Evolutionary conservation across 2,113 vertebrate genomes (phyloP), one percentile per base, ranked within the genome.

Genomic region (Tautogolabrus adspersus): DNA sequence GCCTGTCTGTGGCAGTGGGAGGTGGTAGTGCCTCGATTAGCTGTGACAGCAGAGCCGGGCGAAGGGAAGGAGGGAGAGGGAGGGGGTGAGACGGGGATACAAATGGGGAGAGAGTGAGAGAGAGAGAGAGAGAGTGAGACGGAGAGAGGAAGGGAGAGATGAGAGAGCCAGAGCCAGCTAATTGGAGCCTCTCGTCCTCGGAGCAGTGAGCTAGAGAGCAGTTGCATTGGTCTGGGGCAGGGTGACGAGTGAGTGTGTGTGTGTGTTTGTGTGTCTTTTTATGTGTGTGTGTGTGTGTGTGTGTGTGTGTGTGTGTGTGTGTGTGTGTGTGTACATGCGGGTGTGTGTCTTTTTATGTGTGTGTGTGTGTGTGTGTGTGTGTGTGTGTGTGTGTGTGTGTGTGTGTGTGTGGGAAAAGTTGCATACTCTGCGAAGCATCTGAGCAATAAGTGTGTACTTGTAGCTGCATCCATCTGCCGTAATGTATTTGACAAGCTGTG

Each of bases 171-270:
- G 77, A 54, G 58, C 54, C 38, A 38, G 87, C 91, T 95, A 95
- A 95, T 95, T 94, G 92, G 92, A 91, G 88, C 72, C 84, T 75
- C 89, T 87, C 91, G 69, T 88, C 90, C 91, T 92, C 74, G 21
- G 76, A 87, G 91, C 82, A 88, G 77, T 82, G 84, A 80, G 89
- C 74, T 75, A 64, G 77, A 82, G 65, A 84, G 82, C 58, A 34
- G 83, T 82, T 69, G n/a, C 72, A 84, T 64, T 76, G 67, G 75
- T 79, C 79, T 2, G 22, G 66, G 82, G 69, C 73, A 81, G 44
- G 18, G 73, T 69, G 75, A 75, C 49, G 7, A 46, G 22, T 23
- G 57, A 52, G 6, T 69, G 72, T 63, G 49, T 71, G 66, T 85
- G 72, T 60, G 68, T 72, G 52, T 47, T 72, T 58, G 46, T 55